Percentiles rank a stretch among this genome's conserved stretches.
Evolutionary conservation across 2,113 vertebrate genomes (phyloP).

Genomic region (Hypanus sabinus): DNA sequence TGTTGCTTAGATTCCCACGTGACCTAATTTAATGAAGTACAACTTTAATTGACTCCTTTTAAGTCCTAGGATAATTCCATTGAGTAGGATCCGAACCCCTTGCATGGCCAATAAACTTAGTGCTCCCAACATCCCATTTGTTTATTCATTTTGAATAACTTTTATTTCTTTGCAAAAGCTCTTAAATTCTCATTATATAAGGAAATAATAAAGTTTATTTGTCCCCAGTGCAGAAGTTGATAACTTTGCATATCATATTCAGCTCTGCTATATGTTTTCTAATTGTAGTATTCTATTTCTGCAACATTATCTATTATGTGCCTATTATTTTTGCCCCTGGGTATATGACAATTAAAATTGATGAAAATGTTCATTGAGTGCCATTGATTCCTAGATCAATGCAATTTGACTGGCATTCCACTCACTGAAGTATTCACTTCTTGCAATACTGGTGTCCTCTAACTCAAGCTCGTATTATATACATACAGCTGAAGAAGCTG

Average conservation of each 20-base stretch:
- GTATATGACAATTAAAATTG: too few relatives aligned
- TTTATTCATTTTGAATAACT: not conserved
- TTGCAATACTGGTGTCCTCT: not conserved
- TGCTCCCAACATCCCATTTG: not conserved
- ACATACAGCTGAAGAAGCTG: too few relatives aligned
- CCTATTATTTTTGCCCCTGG: too few relatives aligned
- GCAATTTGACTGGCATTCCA: not conserved
- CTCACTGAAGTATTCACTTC: not conserved
- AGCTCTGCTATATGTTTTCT: not conserved
- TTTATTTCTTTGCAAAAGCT: not conserved
- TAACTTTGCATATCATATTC: not conserved
- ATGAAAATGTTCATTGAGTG: too few relatives aligned
- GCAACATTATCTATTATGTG: too few relatives aligned
- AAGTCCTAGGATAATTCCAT: not conserved
- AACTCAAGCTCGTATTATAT: not conserved
- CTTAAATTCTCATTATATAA: not conserved
- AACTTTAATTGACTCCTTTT: not conserved
- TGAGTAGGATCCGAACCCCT: not conserved
- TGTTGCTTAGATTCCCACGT: not conserved
- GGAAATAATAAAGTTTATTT: not conserved
- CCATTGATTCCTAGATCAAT: too few relatives aligned
- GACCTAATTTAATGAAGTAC: not conserved
- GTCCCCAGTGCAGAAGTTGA: not conserved
- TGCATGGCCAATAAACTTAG: not conserved
- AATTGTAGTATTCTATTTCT: too few relatives aligned